Evolutionary conservation across 1,140 invertebrate species (phyloP), one percentile per base, ranked within the genome.

Genomic region (Brachionus plicatilis): DNA sequence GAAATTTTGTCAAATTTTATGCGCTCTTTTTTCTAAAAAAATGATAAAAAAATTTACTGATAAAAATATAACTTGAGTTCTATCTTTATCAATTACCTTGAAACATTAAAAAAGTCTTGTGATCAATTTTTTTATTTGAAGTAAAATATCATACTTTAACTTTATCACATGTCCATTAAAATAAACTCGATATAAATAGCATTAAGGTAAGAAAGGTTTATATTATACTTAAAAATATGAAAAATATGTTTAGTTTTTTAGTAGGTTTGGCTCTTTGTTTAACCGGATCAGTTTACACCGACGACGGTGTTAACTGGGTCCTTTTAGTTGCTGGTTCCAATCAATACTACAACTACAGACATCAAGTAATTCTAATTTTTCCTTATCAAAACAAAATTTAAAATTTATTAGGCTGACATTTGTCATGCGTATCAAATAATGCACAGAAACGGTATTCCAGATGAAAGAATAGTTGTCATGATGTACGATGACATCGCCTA

Each of bases 401-500:
- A 24, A 37, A 80, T 65, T 24, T 85, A 87, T 84, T 85, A 92
- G 91, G 92, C 92, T 47, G 92, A 92, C 88, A 87, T 92, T 37
- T 92, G 90, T 84, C 92, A 93, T 88, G 91, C 92, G 9, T 93
- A 92, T 86, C 92, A 93, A 84, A 88, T 92, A 66, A 83, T 93
- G n/a, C 86, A 88, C 17, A 87, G 86, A 29, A 90, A 92, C 89
- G 92, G 92, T 60, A 89, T 93, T 82, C 90, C 91, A 12, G 90
- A 90, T 82, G 91, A 92, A 85, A 88, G 90, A 60, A 93, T 93
- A 84, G 90, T 93, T 79, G 91, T 91, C 12, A 91, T 93, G 91
- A 92, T 93, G 91, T 92, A 91, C 87, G 92, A 93, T 89, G 92
- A 93, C 86, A 91, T 93, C 84, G 92, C 92, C 5, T 56, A 91